A percentile compares a stretch with the other conserved stretches of the same genome.
Evolutionary conservation across 2,888 invertebrate genomes (phyloP).

Genomic region (Margaritifera margaritifera): DNA sequence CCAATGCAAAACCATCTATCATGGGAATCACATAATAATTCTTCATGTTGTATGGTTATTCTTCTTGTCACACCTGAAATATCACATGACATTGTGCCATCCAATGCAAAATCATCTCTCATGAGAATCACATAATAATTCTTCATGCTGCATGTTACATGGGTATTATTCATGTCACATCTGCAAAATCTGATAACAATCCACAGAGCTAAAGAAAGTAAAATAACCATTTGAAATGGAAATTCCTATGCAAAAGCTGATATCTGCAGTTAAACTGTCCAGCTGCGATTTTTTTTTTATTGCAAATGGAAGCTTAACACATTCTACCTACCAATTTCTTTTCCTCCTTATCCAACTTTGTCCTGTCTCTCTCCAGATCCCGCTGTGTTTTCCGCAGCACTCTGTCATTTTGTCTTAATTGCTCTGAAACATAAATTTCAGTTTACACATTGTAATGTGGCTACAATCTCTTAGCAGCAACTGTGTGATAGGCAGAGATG

Average conservation of each 20-base stretch:
- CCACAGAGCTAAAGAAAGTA: not conserved
- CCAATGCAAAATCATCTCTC: no score
- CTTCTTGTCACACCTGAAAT: no score
- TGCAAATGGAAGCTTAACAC: not conserved
- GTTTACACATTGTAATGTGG: not conserved
- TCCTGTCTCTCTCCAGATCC: slow-evolving; percentile 88
- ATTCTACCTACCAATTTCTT: slow-evolving; percentile 83
- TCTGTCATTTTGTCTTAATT: slow-evolving; percentile 87
- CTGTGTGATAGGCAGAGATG: not conserved
- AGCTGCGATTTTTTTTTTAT: no score
- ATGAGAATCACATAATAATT: no score
- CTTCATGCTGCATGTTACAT: no score
- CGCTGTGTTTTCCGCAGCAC: slow-evolving; percentile 85
- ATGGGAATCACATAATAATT: no score
- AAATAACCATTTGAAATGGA: not conserved
- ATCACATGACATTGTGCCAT: no score
- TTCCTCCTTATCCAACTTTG: slow-evolving; percentile 88
- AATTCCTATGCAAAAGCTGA: no score
- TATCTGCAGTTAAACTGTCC: no score
- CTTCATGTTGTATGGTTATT: no score
- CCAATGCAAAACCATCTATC: no score
- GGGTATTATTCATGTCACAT: not conserved
- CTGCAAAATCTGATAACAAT: not conserved
- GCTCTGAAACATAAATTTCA: slow-evolving; percentile 77
- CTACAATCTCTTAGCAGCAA: not conserved